Evolutionary conservation across 92 coral and sea anemone genomes (phyloP), one percentile per base, ranked within the genome.

Genomic region (Siderastrea radians): DNA sequence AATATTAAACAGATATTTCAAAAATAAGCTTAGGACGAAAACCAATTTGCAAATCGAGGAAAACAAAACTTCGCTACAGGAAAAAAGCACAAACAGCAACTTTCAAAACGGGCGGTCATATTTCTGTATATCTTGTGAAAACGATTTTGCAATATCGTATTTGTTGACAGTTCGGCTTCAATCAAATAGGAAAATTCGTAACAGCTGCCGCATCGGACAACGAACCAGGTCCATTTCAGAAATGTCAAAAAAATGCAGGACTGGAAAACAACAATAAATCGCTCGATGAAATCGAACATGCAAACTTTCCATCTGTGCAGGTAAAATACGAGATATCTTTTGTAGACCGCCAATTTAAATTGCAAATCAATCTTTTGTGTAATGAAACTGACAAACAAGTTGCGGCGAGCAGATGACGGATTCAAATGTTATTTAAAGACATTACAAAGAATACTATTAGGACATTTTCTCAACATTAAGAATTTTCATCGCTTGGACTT

Each of bases 121-220:
- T 38, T 65, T 65, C 43, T 53, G 57, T 7, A 11, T 57, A 4
- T n/a, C 10, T 10, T 65, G 70, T 38, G 47, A 5, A 6, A 72
- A 17, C 83, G 72, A n/a, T 78, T 78, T 78, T 16, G 83, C 72
- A 47, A 61, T 11, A 48, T 17, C 67, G 44, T n/a, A 61, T 7
- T 77, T 60, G 2, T 5, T 47, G 69, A 60, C 82, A 62, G 71
- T 19, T 48, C n/a, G 51, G 10, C 11, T 3, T 16, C 0, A 54
- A 55, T 38, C 67, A 5, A 60, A 14, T 3, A 17, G 52, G 53
- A 59, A 77, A 26, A 53, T 1, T 16, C 46, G 38, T 4, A 47
- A 46, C 53, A 77, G 50, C 66, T 77, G 81, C 53, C 81, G 54
- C 49, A 26, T 5, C 68, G 17, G 4, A 68, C 26, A 75, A 55